A percentile compares a stretch with the other conserved stretches of the same genome.
Conservation (phyloP, 1,140 invertebrate genomes). For the Archegozetes longisetosus region DNA sequence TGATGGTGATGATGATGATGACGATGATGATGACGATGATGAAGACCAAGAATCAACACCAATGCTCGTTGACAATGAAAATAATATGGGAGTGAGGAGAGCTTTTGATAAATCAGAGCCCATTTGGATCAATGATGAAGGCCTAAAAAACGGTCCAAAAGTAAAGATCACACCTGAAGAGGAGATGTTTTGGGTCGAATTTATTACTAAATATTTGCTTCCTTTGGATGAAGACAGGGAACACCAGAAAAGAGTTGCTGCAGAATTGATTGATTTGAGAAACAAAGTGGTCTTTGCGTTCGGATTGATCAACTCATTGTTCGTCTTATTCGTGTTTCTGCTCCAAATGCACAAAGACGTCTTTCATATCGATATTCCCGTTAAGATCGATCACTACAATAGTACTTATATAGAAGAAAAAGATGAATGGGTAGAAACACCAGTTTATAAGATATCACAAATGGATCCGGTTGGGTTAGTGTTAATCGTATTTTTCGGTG, state of each 20-base stretch:
- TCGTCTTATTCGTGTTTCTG: slow-evolving; percentile 92
- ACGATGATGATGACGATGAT: background rate
- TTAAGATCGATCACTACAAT: slow-evolving; percentile 11
- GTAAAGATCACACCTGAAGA: slow-evolving; percentile 32
- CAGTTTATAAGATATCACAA: slow-evolving; percentile 43
- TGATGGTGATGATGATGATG: background rate
- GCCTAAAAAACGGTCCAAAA: background rate
- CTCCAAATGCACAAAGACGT: slow-evolving; percentile 49
- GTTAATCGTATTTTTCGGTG: slow-evolving; percentile 92
- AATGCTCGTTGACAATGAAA: no score
- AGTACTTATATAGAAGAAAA: slow-evolving; percentile 21
- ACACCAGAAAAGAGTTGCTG: slow-evolving; percentile 72
- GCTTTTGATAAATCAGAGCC: no score
- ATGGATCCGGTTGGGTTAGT: slow-evolving; percentile 89
- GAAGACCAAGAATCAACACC: no score
- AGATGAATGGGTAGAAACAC: slow-evolving; percentile 68
- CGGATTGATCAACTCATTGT: slow-evolving; percentile 94
- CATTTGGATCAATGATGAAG: slow-evolving; percentile 28
- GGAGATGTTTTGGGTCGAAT: slow-evolving; percentile 76
- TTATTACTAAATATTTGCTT: slow-evolving; percentile 79
- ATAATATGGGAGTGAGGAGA: no score
- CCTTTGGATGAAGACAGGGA: slow-evolving; percentile 86
- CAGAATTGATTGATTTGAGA: slow-evolving; percentile 74
- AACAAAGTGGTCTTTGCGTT: slow-evolving; percentile 88
- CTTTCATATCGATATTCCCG: slow-evolving; percentile 9